These are phyloP conservation scores for Toxotes lorentzi DNA, from an alignment of 2,797 vertebrate genomes.

Conservation along the genomic window DNA sequence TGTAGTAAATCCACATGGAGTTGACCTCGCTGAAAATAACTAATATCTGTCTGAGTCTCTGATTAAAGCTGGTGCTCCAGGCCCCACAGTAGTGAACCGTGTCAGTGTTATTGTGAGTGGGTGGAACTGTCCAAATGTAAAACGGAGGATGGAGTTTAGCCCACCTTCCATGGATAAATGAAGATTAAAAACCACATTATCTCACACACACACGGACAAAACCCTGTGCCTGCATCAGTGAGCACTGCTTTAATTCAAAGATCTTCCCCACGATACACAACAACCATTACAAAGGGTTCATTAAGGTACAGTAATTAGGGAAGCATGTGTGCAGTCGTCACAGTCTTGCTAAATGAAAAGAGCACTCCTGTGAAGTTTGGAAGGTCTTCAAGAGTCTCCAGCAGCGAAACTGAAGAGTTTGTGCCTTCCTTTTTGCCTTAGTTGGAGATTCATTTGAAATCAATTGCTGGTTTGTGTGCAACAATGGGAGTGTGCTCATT, in stretches of 20 bases:
- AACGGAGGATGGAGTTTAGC: background rate
- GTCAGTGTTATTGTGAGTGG: background rate
- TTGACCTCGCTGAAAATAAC: background rate
- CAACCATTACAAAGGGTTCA: constrained; percentile 73
- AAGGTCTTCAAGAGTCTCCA: constrained; percentile 71
- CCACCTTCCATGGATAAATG: constrained; percentile 19
- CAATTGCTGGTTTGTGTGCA: constrained; percentile 74
- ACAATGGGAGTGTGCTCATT: constrained; percentile 81
- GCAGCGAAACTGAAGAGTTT: constrained; percentile 56
- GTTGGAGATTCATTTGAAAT: constrained; percentile 78
- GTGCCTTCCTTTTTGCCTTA: constrained; percentile 48
- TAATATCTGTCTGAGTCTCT: background rate
- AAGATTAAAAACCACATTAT: constrained; percentile 37
- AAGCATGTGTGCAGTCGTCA: constrained; percentile 58
- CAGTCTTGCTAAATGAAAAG: constrained; percentile 62
- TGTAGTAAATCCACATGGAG: background rate
- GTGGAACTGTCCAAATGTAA: background rate
- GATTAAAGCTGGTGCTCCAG: background rate
- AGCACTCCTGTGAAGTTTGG: constrained; percentile 60
- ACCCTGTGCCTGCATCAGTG: constrained; percentile 43
- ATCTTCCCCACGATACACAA: constrained; percentile 63
- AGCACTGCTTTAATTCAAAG: constrained; percentile 73
- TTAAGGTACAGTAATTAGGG: constrained; percentile 78
- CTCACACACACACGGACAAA: constrained; percentile 2
- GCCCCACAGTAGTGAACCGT: background rate